Percentiles rank a stretch among this genome's conserved stretches.
Evolutionary conservation across 2,797 vertebrate genomes (phyloP).

Genomic region (Clarias fuscus): DNA sequence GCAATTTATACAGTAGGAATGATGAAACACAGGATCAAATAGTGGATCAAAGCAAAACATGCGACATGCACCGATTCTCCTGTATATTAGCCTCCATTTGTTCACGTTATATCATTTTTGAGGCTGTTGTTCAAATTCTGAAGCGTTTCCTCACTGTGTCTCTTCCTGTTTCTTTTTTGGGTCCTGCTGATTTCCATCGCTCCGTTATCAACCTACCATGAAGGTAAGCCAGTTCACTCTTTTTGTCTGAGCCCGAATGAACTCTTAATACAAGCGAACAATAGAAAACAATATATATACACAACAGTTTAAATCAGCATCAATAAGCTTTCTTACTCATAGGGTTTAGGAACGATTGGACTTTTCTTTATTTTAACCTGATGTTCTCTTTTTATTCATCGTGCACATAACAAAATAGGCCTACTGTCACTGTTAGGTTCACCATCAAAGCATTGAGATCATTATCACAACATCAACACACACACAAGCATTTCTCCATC

Average conservation of each 20-base stretch:
- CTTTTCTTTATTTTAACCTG: not conserved
- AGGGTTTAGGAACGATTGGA: not conserved
- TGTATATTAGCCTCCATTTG: not conserved
- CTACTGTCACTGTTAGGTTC: not conserved
- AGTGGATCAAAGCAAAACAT: not conserved
- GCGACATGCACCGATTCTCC: not conserved
- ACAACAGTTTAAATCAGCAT: not conserved
- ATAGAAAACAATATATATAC: not conserved
- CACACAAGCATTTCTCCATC: not conserved
- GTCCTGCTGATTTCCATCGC: constrained; percentile 34
- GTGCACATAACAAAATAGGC: not conserved
- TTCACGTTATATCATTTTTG: not conserved
- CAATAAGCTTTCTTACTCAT: not conserved
- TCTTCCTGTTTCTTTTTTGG: constrained; percentile 46
- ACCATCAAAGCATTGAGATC: not conserved
- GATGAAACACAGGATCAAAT: not conserved
- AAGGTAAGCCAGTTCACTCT: constrained; percentile 67
- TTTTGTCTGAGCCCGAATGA: not conserved
- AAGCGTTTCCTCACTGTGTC: not conserved
- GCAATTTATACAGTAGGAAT: not conserved
- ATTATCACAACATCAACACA: not conserved
- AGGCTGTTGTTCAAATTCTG: not conserved
- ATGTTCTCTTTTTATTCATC: not conserved
- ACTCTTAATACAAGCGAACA: not conserved
- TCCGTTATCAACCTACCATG: constrained; percentile 22